Conservation (phyloP, 2,797 vertebrate species). For the Echeneis naucrates region DNA sequence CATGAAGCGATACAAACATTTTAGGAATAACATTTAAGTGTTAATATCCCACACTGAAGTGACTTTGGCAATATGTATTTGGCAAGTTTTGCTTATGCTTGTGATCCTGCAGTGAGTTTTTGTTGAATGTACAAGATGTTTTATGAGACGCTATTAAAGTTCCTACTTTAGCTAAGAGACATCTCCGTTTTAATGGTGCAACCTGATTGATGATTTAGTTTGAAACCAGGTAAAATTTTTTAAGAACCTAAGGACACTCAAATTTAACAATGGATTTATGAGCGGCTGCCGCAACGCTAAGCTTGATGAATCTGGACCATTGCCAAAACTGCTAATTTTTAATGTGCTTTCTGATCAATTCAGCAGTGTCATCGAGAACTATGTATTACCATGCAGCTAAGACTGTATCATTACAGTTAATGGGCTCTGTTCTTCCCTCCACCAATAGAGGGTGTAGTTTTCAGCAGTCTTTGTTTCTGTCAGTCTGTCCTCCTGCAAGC, state of each 20-base stretch:
- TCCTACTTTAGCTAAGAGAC: not conserved
- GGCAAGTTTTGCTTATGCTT: not conserved
- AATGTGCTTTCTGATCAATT: constrained; percentile 41
- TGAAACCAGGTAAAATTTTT: not conserved
- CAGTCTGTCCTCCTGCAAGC: constrained; percentile 68
- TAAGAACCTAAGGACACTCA: not conserved
- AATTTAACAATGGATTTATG: not conserved
- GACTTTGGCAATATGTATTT: not conserved
- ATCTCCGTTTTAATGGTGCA: not conserved
- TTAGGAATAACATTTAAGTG: not conserved
- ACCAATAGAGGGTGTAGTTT: not conserved
- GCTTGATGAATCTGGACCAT: constrained; percentile 21
- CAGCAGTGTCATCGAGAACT: not conserved
- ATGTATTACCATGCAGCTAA: constrained; percentile 51
- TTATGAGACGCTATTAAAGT: not conserved
- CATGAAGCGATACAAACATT: not conserved
- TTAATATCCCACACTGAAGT: too few species aligned
- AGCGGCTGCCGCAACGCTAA: constrained; percentile 25
- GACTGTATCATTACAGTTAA: constrained; percentile 23
- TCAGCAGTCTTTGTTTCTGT: constrained; percentile 40
- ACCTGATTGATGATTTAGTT: not conserved
- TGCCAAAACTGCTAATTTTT: constrained; percentile 24
- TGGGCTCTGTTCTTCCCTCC: not conserved
- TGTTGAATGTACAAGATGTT: not conserved
- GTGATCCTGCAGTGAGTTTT: not conserved